Conservation (phyloP, 2,888 invertebrate genomes). For the Ectobius pallidus region DNA sequence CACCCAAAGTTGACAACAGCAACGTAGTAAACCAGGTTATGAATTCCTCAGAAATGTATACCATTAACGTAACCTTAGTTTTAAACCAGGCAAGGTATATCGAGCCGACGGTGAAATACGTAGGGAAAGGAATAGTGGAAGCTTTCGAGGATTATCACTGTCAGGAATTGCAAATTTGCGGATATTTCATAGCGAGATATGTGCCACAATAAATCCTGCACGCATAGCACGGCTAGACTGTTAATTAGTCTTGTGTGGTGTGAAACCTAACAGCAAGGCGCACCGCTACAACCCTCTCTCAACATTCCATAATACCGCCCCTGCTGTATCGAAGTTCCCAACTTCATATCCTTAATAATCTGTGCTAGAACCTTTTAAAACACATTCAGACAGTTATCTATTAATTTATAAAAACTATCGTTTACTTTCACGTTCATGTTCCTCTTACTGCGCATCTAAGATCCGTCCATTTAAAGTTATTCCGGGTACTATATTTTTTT, state of each 20-base stretch:
- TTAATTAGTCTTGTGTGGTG: conserved; percentile 1
- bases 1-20: too few species aligned
- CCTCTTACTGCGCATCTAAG: too few species aligned
- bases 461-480: too few species aligned
- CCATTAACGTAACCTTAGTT: too few species aligned
- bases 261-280: background rate
- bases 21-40: too few species aligned
- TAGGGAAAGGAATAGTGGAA: background rate
- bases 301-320: background rate
- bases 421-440: too few species aligned
- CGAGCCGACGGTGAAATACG: too few species aligned
- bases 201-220: conserved; percentile 5
- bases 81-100: too few species aligned
- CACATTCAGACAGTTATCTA: too few species aligned
- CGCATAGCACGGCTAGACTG: background rate
- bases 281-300: background rate
- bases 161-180: conserved; percentile 6
- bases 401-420: too few species aligned
- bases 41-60: too few species aligned
- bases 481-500: too few species aligned
- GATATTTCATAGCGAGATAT: conserved; percentile 1
- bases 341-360: background rate
- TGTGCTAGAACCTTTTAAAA: background rate
- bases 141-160: conserved; percentile 11
- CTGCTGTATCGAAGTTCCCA: background rate